These are phyloP conservation scores for Drosophila formosana DNA, from an alignment of 2,888 invertebrate genomes.

Conservation along the genomic window DNA sequence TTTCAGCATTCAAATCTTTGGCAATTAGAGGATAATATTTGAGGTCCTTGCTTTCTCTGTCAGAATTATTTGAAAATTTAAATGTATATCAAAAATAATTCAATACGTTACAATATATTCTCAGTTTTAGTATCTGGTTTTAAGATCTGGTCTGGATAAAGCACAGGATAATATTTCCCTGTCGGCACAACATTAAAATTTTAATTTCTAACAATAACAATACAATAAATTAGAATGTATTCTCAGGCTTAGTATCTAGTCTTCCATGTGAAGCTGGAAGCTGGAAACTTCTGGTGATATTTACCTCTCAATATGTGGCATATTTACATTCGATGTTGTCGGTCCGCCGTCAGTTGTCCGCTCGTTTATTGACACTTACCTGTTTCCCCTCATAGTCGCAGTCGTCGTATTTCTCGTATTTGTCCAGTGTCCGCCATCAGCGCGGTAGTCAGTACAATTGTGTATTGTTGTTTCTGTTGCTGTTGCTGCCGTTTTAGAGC, in stretches of 20 bases:
- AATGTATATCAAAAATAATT: neutral
- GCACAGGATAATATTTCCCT: no score
- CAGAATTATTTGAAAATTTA: neutral
- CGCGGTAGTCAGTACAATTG: conserved; percentile 41
- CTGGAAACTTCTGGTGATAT: conserved; percentile 20
- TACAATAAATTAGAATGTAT: neutral
- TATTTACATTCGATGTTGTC: conserved; percentile 55
- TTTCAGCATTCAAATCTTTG: no score
- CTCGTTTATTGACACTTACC: conserved; percentile 44
- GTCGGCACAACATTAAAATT: neutral
- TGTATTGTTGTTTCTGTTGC: conserved; percentile 38
- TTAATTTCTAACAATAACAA: neutral
- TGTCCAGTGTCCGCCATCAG: conserved; percentile 67
- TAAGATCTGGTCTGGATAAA: neutral
- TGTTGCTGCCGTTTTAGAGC: conserved; percentile 70
- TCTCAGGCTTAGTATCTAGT: neutral
- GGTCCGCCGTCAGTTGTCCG: conserved; percentile 16
- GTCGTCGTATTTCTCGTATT: conserved; percentile 43
- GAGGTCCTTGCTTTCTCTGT: no score
- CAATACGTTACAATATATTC: neutral
- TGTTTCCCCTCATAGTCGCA: conserved; percentile 41
- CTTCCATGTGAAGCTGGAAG: conserved; percentile 9
- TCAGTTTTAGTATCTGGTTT: conserved; percentile 1
- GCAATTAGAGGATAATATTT: no score
- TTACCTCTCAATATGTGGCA: conserved; percentile 57